These are phyloP conservation scores for Drosophila bunnanda DNA, from an alignment of 2,888 invertebrate species.

Conservation along the genomic window DNA sequence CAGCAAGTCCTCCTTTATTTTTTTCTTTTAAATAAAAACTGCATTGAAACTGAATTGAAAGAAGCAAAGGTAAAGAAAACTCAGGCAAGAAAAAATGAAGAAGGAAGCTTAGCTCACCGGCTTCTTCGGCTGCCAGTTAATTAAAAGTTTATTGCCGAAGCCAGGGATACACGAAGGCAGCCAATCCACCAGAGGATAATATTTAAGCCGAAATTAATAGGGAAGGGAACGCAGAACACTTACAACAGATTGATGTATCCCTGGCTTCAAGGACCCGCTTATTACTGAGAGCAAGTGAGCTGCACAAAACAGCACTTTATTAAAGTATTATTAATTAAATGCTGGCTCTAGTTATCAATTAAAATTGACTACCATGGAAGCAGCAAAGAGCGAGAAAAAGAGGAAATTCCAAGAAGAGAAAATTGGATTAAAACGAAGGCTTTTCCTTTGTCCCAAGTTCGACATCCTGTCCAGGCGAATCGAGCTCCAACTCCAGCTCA, in stretches of 20 bases:
- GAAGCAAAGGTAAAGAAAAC: constrained; percentile 18
- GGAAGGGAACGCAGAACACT: neutral
- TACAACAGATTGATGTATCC: neutral
- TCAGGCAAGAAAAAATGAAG: constrained; percentile 24
- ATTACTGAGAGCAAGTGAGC: constrained; percentile 31
- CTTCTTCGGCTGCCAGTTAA: constrained; percentile 44
- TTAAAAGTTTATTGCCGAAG: constrained; percentile 57
- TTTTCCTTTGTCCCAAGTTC: constrained; percentile 17
- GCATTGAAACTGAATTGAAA: constrained; percentile 53
- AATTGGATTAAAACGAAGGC: constrained; percentile 22
- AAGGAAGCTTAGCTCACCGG: constrained; percentile 20
- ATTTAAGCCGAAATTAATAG: constrained; percentile 12
- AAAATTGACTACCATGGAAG: constrained; percentile 42
- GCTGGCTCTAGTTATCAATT: constrained; percentile 54
- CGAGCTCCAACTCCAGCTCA: constrained; percentile 8
- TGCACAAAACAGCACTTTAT: constrained; percentile 41
- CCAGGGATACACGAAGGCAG: constrained; percentile 12
- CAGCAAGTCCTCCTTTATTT: constrained; percentile 32
- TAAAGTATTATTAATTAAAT: constrained; percentile 61
- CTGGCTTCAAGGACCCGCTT: constrained; percentile 9
- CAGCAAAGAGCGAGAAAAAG: neutral
- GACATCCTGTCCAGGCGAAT: constrained; percentile 12
- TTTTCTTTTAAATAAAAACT: constrained; percentile 49
- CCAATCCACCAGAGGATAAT: neutral
- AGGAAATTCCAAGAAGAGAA: neutral